phyloP scores from a whole-genome alignment of 1,140 invertebrate species.

The Arctopsyche grandis region DNA sequence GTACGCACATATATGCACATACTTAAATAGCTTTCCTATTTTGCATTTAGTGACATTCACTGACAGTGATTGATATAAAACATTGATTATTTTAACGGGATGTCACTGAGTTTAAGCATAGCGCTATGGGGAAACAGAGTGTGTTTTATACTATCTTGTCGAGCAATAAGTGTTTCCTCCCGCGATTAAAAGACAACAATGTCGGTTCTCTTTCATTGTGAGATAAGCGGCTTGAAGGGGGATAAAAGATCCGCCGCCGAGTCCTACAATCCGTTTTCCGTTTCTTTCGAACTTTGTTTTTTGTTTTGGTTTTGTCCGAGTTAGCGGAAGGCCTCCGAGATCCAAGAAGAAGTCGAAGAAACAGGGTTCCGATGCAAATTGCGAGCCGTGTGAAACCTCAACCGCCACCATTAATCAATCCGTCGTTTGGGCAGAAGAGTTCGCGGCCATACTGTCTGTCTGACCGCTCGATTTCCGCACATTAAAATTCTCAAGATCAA shows the following conservation, averaged over 20 bases:
- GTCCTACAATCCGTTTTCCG: conserved; percentile 27
- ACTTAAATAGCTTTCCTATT: no score
- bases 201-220: conserved; percentile 42
- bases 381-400: conserved; percentile 52
- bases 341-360: conserved; percentile 11
- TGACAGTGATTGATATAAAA: no score
- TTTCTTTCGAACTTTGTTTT: not conserved
- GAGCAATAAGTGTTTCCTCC: conserved; percentile 22
- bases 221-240: conserved; percentile 25
- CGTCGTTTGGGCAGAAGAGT: conserved; percentile 40
- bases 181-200: conserved; percentile 30
- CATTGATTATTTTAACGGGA: no score
- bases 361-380: conserved; percentile 49
- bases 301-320: conserved; percentile 6
- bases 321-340: conserved; percentile 27
- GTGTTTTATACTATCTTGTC: no score
- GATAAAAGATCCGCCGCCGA: conserved; percentile 36
- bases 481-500: no score
- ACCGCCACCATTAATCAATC: conserved; percentile 49
- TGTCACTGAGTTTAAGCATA: no score
- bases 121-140: no score
- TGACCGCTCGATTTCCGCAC: not conserved
- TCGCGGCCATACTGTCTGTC: conserved; percentile 37
- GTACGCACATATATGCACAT: no score
- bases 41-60: no score